Base-by-base conservation (phyloP, 2,113 vertebrate species). In the Pangasianodon gigas region DNA sequence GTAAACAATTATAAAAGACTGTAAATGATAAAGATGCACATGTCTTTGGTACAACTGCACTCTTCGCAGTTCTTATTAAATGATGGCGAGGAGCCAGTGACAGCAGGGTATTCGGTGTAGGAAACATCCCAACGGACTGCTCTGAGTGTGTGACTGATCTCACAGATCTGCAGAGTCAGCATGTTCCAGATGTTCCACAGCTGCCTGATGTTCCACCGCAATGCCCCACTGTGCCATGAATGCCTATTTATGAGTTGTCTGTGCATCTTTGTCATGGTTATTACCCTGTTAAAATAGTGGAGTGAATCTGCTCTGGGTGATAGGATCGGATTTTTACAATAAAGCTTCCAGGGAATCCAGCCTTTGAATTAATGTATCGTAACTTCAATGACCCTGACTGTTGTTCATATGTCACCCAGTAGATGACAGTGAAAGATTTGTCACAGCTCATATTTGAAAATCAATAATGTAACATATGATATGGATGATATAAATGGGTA, bases 121-220 rank as follows among this genome's bases (percentile, higher is more conserved):
- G 41, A 84, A 84, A 11, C 82, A 84, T 84, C 82, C 82, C 82
- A 84, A 44, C 2, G 77, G 88, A 60, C 51, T 87, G 89, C 58
- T 85, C 86, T 41, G 32, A 84, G 82, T 60, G 52, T 87, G 91
- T 81, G 81, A 88, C 89, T 71, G 86, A 88, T 86, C 54, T 86
- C 75, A 54, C 85, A 90, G 88, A 67, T 74, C 60, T 51, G 82
- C 77, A 56, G 56, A 88, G 86, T 90, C 91, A 90, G 91, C 86
- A 88, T 85, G 84, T 88, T 86, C 84, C 89, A 91, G 89, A 91
- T 88, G 91, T 88, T 90, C 82, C 85, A 80, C 90, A 91, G 80
- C 86, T 91, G 91, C 89, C 69, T 90, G 56, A 77, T 87, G 69
- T 87, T 52, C 52, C 81, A 52, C 87, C 21, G 75, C 58, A 83